These are phyloP conservation scores for Ischnus inquisitorius DNA, from an alignment of 2,888 invertebrate species.

Conservation along the genomic window DNA sequence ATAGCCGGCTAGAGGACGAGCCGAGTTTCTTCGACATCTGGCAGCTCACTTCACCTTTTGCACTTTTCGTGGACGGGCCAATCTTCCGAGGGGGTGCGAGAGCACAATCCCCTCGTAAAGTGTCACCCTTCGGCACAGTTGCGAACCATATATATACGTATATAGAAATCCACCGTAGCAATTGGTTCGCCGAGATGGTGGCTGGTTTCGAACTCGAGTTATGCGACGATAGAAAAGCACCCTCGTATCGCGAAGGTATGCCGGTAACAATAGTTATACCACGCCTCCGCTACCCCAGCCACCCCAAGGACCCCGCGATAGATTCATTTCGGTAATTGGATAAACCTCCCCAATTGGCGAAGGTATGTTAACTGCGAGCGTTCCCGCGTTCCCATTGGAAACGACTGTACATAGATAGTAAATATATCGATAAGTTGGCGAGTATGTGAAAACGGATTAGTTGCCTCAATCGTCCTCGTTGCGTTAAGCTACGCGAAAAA, in stretches of 20 bases:
- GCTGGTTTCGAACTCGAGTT: constrained; percentile 46
- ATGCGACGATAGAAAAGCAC: constrained; percentile 32
- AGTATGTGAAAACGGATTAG: not conserved
- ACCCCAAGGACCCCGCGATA: constrained; percentile 3
- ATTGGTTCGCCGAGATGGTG: constrained; percentile 49
- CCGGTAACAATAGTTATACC: constrained; percentile 28
- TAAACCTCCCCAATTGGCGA: constrained; percentile 46
- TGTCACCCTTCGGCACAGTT: constrained; percentile 18
- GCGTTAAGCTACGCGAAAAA: not conserved
- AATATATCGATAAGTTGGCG: not conserved
- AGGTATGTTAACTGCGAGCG: constrained; percentile 16
- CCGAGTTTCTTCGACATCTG: constrained; percentile 9
- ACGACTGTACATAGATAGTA: not conserved
- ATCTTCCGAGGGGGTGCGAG: not conserved
- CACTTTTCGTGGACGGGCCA: constrained; percentile 12
- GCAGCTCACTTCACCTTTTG: not conserved
- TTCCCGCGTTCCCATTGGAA: constrained; percentile 23
- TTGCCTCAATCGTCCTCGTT: not conserved
- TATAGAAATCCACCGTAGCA: constrained; percentile 31
- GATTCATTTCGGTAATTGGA: constrained; percentile 63
- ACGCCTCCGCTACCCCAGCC: constrained; percentile 1
- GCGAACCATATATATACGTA: not conserved
- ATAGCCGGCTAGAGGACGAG: not conserved
- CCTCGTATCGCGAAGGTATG: constrained; percentile 6
- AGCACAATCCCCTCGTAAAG: constrained; percentile 51